Conservation (phyloP, 35 echinoderm and acorn worm species). For the Ophiothrix spiculata region DNA sequence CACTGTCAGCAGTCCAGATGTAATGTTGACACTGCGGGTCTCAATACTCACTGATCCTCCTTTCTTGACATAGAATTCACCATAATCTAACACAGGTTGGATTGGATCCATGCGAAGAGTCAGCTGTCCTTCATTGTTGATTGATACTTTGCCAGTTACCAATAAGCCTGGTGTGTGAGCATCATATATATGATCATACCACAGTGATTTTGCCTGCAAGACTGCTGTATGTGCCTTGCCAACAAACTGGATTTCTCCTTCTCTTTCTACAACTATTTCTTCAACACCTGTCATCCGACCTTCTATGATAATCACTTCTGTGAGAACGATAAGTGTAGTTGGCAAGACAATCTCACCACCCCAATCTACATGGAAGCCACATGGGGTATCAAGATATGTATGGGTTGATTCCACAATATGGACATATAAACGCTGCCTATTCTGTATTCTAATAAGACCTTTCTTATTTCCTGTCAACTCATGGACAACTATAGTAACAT, state of each 20-base stretch:
- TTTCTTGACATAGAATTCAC: constrained; percentile 52
- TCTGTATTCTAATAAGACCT: constrained; percentile 68
- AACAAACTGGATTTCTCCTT: constrained; percentile 55
- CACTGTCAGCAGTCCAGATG: constrained; percentile 43
- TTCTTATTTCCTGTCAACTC: constrained; percentile 83
- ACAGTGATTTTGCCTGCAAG: constrained; percentile 46
- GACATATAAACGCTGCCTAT: constrained; percentile 69
- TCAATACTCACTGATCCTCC: constrained; percentile 50
- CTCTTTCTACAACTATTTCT: constrained; percentile 66
- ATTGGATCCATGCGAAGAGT: constrained; percentile 23
- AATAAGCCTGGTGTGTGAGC: constrained; percentile 42
- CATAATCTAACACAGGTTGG: constrained; percentile 50
- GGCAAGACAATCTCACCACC: constrained; percentile 71
- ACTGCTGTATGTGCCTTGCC: constrained; percentile 59
- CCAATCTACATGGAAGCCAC: constrained; percentile 75
- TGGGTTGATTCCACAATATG: constrained; percentile 87
- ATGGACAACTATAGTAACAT: constrained; percentile 84
- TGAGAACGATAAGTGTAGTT: constrained; percentile 64
- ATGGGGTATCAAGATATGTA: constrained; percentile 87
- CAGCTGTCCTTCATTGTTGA: constrained; percentile 65
- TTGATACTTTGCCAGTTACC: constrained; percentile 18
- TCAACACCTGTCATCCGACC: constrained; percentile 77
- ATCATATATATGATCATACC: constrained; percentile 59
- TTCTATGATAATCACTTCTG: constrained; percentile 66
- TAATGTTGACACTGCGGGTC: constrained; percentile 36